A percentile compares a stretch with the other conserved stretches of the same genome.
Evolutionary conservation across 2,797 vertebrate species (phyloP).

Genomic region (Agapornis canus): DNA sequence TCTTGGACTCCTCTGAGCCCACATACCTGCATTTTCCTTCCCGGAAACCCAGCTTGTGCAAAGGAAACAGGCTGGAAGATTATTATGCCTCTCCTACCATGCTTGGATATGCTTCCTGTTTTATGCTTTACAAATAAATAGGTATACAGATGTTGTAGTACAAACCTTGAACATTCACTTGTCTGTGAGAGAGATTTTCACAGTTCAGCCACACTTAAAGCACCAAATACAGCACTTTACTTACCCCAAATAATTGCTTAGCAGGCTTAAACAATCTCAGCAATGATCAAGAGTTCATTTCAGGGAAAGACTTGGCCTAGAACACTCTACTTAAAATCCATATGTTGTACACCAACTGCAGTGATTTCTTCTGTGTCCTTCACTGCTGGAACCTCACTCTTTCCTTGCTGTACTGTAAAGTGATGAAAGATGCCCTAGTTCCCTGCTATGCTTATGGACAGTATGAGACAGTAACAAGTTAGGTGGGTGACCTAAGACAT

Average conservation of each 20-base stretch:
- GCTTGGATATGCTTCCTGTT: not conserved
- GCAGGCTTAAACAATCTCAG: not conserved
- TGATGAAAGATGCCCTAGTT: not conserved
- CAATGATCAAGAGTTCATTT: not conserved
- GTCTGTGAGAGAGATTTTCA: not conserved
- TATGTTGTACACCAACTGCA: not conserved
- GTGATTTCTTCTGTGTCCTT: not conserved
- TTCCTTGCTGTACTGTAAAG: not conserved
- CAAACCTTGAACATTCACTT: not conserved
- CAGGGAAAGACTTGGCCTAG: not conserved
- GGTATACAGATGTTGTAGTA: not conserved
- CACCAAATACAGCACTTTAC: accelerated
- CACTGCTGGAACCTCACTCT: not conserved
- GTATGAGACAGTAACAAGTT: not conserved
- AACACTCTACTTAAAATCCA: not conserved
- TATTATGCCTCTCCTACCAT: not conserved
- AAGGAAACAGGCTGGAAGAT: not conserved
- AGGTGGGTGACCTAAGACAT: not conserved
- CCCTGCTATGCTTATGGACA: not conserved
- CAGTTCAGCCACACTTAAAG: not conserved
- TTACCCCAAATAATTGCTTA: not conserved
- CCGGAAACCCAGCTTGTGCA: not conserved
- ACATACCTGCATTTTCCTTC: not conserved
- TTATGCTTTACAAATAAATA: not conserved
- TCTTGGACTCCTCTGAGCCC: not conserved